phyloP scores from a whole-genome alignment of 1,140 invertebrate species.

The Drosophila orena region DNA sequence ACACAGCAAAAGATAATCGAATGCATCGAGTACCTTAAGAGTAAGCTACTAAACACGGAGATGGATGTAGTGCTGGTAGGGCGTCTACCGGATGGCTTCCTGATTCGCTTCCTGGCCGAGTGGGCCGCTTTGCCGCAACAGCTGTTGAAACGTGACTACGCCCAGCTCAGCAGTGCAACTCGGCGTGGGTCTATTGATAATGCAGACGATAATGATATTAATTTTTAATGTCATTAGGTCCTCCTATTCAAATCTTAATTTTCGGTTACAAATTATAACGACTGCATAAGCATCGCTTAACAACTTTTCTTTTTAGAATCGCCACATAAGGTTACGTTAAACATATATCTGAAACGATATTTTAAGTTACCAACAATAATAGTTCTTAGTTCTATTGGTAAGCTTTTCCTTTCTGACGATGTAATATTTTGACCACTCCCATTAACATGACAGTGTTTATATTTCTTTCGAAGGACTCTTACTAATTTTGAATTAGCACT shows the following conservation, averaged over 20 bases:
- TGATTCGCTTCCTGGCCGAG: conserved; percentile 22
- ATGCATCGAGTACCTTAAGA: conserved; percentile 53
- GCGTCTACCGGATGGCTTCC: conserved; percentile 45
- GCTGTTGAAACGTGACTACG: conserved; percentile 44
- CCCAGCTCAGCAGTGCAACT: neutral
- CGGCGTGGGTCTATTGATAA: too few species aligned
- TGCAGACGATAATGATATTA: too few species aligned
- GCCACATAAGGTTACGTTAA: too few species aligned
- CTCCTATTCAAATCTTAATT: too few species aligned
- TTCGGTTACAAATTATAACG: too few species aligned
- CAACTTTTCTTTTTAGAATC: too few species aligned
- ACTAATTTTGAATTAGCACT: neutral
- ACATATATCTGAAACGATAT: too few species aligned
- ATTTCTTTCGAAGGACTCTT: neutral
- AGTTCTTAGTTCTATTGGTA: neutral
- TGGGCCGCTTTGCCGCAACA: conserved; percentile 14
- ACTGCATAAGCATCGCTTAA: too few species aligned
- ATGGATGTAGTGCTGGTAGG: conserved; percentile 37
- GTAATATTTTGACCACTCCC: neutral
- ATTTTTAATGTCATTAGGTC: too few species aligned
- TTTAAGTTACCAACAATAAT: too few species aligned
- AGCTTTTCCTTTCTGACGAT: neutral
- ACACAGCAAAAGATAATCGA: conserved; percentile 14
- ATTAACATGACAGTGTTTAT: neutral
- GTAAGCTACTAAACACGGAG: conserved; percentile 42